Evolutionary conservation across 1,140 invertebrate species (phyloP), one percentile per base, ranked within the genome.

Genomic region (Temnothorax longispinosus): DNA sequence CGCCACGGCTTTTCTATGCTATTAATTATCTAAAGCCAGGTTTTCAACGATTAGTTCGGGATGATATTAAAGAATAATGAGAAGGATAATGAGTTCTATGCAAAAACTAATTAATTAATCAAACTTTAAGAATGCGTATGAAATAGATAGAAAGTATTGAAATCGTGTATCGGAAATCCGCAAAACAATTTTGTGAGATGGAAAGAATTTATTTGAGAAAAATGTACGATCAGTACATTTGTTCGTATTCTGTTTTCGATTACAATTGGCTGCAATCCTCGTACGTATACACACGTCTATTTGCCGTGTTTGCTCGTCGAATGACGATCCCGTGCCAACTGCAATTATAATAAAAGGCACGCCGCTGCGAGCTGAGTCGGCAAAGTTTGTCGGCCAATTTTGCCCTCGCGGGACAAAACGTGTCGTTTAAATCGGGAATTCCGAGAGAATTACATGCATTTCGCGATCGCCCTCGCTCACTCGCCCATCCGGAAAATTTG

Each of bases 381-480:
- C 21, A 15, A 71, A 56, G 27, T 71, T 44, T 8, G 27, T 21
- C 75, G 18, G 58, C 13, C 44, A 67, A 84, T 84, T 81, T 74
- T 10, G 18, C 3, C 4, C 67, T 71, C 21, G 11, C 80, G 54
- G 58, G 27, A 84, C 27, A 60, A 84, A 82, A 78, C 47, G 47
- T 77, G 84, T 80, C 62, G 62, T 60, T 78, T 85, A 78, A 85
- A 80, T 85, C 74, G 74, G 74, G 75, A 56, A 65, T 85, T 80
- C 74, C 60, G 50, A 47, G 58, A 65, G 72, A 85, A 65, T 85
- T 78, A 78, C 84, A 78, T 85, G 75, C 75, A 85, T 38, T 78
- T 78, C 50, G 60, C 74, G 82, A 85, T 85, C 38, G 27, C 60
- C 15, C 64, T 87, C 77, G 72, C 47, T 74, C 72, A 21, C 44